Evolutionary conservation across 1,140 invertebrate species (phyloP).

Genomic region (Anadara kagoshimensis): DNA sequence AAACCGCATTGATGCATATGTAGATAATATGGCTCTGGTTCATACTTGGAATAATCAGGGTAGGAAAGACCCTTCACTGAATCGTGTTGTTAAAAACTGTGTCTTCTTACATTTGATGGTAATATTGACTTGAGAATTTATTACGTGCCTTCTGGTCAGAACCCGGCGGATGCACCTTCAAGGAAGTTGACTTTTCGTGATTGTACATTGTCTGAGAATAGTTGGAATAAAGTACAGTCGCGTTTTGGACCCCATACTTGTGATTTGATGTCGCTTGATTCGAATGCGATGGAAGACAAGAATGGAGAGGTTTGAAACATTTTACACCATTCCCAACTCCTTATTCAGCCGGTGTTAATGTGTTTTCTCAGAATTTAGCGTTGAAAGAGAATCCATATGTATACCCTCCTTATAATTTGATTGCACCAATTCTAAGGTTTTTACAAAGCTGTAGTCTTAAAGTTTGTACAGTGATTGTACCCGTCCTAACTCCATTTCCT

Average conservation of each 20-base stretch:
- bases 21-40: slow-evolving; percentile 7
- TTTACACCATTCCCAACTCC: slow-evolving; percentile 34
- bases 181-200: slow-evolving; percentile 2
- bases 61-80: not conserved
- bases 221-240: slow-evolving; percentile 10
- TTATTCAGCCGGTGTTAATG: slow-evolving; percentile 25
- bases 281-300: slow-evolving; percentile 23
- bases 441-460: slow-evolving; percentile 2
- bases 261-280: slow-evolving; percentile 35
- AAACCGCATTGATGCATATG: not conserved
- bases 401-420: slow-evolving; percentile 28
- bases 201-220: not conserved
- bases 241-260: slow-evolving; percentile 6
- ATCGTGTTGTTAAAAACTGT: not conserved
- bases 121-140: not conserved
- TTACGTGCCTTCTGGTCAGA: not conserved
- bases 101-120: too few species aligned
- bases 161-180: not conserved
- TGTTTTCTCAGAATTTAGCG: slow-evolving; percentile 28
- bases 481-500: slow-evolving; percentile 7
- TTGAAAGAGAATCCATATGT: slow-evolving; percentile 24
- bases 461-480: slow-evolving; percentile 30
- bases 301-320: slow-evolving; percentile 21
- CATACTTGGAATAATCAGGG: not conserved
- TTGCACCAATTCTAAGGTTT: slow-evolving; percentile 29